Evolutionary conservation across 2,888 invertebrate species (phyloP).

Genomic region (Eucriotettix oculatus): DNA sequence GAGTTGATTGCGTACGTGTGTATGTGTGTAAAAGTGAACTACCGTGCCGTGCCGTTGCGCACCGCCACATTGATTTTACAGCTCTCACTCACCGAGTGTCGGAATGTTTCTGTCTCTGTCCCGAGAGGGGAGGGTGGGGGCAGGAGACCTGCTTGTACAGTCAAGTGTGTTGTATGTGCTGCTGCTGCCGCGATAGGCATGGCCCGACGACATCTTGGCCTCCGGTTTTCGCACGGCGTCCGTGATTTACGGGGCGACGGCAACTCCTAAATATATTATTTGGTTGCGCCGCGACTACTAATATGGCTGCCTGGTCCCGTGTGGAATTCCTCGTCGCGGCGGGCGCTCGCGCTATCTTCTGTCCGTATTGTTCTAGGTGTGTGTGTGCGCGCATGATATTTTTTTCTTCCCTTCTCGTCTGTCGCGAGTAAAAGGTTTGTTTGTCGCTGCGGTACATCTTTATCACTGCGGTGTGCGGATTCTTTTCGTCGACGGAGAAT

Average conservation of each 20-base stretch:
- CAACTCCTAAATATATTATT: background rate
- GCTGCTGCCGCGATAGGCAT: conserved; percentile 1
- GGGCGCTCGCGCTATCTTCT: conserved; percentile 2
- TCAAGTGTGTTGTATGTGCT: background rate
- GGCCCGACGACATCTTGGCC: conserved; percentile 6
- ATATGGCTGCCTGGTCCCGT: conserved; percentile 5
- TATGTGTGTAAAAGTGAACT: conserved; percentile 3
- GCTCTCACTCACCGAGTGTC: conserved; percentile 21
- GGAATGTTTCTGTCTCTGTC: conserved; percentile 21
- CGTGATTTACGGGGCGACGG: background rate
- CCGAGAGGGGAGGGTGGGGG: conserved; percentile 4
- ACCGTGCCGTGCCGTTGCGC: conserved; percentile 14
- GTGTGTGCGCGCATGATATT: background rate
- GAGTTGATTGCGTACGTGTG: conserved; percentile 4
- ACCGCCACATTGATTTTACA: conserved; percentile 29
- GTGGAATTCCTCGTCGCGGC: background rate
- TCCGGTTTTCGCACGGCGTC: background rate
- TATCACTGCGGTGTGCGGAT: no score
- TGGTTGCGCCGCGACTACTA: conserved; percentile 1
- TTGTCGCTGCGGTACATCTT: no score
- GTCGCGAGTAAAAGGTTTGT: no score
- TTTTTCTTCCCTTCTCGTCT: background rate
- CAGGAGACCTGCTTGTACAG: conserved; percentile 2
- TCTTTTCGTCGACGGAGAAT: no score
- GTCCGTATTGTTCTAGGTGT: conserved; percentile 5